A percentile compares a stretch with the other conserved stretches of the same genome.
phyloP scores from a whole-genome alignment of 2,113 vertebrate genomes.

The Clarias macrocephalus region DNA sequence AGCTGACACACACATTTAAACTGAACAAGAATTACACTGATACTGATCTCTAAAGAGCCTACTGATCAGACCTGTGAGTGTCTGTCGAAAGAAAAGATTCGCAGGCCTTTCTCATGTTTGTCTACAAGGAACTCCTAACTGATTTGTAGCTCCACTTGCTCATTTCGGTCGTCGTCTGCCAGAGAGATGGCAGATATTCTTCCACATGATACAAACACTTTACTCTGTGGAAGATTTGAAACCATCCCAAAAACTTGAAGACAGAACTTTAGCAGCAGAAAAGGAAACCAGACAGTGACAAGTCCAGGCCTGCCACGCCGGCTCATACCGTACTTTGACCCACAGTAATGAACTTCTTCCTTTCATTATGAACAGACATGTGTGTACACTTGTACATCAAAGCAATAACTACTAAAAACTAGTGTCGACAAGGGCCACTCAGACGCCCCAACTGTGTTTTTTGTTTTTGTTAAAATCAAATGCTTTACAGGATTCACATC shows the following conservation, averaged over 20 bases:
- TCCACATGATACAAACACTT: constrained; percentile 6
- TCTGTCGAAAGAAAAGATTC: not conserved
- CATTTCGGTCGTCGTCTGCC: not conserved
- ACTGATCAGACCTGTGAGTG: not conserved
- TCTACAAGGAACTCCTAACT: not conserved
- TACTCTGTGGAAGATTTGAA: not conserved
- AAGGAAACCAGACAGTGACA: not conserved
- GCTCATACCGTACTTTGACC: not conserved
- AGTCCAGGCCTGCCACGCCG: not conserved
- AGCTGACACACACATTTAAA: too few species aligned
- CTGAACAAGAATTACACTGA: not conserved
- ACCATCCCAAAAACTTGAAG: not conserved
- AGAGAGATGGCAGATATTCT: not conserved
- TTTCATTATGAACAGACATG: not conserved
- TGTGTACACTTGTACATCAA: not conserved
- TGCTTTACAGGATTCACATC: not conserved
- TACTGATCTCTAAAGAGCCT: not conserved
- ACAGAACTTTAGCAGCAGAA: not conserved
- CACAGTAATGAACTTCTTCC: not conserved
- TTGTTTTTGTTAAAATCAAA: not conserved
- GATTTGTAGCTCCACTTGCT: not conserved
- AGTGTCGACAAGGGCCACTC: not conserved
- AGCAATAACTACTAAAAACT: not conserved
- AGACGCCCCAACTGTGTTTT: not conserved
- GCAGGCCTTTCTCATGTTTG: not conserved